Conservation (phyloP, 2,888 invertebrate genomes). For the Linyphia triangularis region DNA sequence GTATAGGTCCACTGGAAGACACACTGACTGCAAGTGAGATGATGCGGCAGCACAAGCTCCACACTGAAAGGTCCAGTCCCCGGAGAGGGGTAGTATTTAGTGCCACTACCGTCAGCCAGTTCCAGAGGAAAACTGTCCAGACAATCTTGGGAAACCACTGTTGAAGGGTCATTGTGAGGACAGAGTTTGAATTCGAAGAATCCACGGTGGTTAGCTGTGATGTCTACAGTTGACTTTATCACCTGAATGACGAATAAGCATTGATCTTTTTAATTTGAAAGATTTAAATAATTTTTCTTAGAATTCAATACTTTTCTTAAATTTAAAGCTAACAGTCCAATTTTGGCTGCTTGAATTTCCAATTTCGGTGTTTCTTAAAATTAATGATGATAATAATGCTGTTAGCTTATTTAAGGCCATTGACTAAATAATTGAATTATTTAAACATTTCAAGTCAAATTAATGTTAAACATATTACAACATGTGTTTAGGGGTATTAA, state of each 20-base stretch:
- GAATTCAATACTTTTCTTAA: no score
- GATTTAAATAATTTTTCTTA: no score
- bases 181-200: constrained; percentile 92
- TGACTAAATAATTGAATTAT: no score
- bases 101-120: constrained; percentile 84
- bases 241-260: constrained; percentile 34
- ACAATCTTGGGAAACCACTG: constrained; percentile 88
- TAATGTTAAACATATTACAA: no score
- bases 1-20: constrained; percentile 80
- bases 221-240: constrained; percentile 87
- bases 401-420: no score
- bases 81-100: constrained; percentile 78
- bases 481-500: no score
- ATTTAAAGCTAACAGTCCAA: no score
- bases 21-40: constrained; percentile 81
- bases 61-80: constrained; percentile 71
- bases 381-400: no score
- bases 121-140: constrained; percentile 86
- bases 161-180: constrained; percentile 88
- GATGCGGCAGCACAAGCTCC: constrained; percentile 84
- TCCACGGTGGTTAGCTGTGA: constrained; percentile 92
- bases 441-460: no score
- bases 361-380: no score
- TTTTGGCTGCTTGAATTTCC: no score
- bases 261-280: no score